Percentiles rank a stretch among this genome's conserved stretches.
phyloP scores from a whole-genome alignment of 1,140 invertebrate species.

The Spodoptera litura region DNA sequence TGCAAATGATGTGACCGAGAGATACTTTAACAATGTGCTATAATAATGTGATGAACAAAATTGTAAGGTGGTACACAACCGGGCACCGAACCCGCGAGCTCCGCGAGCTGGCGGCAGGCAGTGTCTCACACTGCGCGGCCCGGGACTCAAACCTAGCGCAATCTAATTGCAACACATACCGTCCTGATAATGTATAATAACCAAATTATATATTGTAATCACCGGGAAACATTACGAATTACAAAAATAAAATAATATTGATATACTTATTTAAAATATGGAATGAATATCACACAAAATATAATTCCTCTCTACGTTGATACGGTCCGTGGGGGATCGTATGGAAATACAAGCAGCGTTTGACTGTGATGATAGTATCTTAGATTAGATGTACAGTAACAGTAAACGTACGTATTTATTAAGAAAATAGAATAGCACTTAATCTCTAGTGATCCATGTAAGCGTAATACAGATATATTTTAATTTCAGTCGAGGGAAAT shows the following conservation, averaged over 20 bases:
- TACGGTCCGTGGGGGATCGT: conserved; percentile 31
- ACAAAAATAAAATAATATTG: conserved; percentile 76
- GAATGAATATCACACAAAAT: conserved; percentile 84
- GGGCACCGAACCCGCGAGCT: conserved; percentile 54
- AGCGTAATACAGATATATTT: conserved; percentile 84
- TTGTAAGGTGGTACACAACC: conserved; percentile 60
- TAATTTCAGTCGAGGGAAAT: conserved; percentile 82
- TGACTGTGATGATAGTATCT: conserved; percentile 65
- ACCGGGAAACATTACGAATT: conserved; percentile 71
- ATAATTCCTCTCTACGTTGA: conserved; percentile 62
- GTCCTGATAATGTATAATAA: conserved; percentile 56
- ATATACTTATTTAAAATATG: conserved; percentile 71
- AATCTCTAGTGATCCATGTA: conserved; percentile 84
- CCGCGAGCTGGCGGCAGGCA: conserved; percentile 67
- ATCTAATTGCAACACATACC: conserved; percentile 78
- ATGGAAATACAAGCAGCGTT: conserved; percentile 59
- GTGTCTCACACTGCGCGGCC: conserved; percentile 78
- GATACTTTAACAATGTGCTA: conserved; percentile 71
- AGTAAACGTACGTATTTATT: conserved; percentile 78
- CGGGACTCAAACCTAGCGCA: conserved; percentile 57
- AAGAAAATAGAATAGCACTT: conserved; percentile 85
- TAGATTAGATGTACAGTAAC: conserved; percentile 72
- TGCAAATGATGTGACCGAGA: conserved; percentile 77
- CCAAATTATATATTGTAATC: conserved; percentile 62
- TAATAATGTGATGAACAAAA: conserved; percentile 63